phyloP scores from a whole-genome alignment of 2,797 vertebrate species.

The Myripristis jacobus region DNA sequence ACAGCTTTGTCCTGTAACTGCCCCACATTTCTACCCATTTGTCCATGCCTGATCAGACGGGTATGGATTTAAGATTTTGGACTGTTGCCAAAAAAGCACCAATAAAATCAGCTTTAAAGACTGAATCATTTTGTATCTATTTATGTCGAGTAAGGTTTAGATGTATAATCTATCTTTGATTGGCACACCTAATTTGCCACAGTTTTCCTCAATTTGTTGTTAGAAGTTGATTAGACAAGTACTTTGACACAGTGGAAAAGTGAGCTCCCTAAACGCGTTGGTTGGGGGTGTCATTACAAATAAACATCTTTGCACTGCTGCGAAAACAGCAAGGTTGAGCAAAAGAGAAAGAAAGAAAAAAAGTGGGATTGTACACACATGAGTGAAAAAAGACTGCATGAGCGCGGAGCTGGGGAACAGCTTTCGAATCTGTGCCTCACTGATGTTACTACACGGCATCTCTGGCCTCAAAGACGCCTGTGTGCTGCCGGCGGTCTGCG shows the following conservation, averaged over 20 bases:
- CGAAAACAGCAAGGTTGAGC: conserved; percentile 5
- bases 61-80: not conserved
- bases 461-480: conserved; percentile 68
- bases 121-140: not conserved
- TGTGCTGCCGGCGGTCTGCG: conserved; percentile 63
- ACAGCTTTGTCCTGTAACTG: conserved; percentile 12
- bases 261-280: conserved; percentile 4
- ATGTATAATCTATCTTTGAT: not conserved
- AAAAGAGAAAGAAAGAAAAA: conserved; percentile 24
- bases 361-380: not conserved
- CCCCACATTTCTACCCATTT: conserved; percentile 24
- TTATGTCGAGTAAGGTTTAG: no score
- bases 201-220: no score
- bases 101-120: not conserved
- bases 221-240: not conserved
- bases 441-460: conserved; percentile 66
- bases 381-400: conserved; percentile 47
- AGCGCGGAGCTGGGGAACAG: conserved; percentile 49
- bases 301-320: conserved; percentile 16
- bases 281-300: not conserved
- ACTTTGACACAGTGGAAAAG: not conserved
- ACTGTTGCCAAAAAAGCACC: no score
- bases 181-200: no score
- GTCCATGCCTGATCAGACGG: conserved; percentile 1
- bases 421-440: conserved; percentile 51